Base-by-base conservation (phyloP, 35 echinoderm and acorn worm genomes). In the Strongylocentrotus purpuratus region DNA sequence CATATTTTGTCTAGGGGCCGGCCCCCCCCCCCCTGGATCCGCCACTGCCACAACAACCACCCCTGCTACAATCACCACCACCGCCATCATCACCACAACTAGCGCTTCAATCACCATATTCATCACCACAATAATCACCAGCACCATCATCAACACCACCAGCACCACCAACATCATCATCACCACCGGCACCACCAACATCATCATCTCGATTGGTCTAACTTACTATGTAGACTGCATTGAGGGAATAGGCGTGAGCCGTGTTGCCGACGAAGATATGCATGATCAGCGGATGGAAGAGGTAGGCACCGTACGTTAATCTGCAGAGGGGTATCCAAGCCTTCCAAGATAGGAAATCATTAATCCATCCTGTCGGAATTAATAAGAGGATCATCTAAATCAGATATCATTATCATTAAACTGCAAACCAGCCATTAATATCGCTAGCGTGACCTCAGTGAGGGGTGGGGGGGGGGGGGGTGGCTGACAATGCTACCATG, bases 221-320 rank as follows among this genome's bases (percentile, higher is more conserved):
- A 92, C 94, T 95, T 87, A 95, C 94, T 35, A 95, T 86, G 41
- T 35, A 86, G 35, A 86, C 61, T 28, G 61, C 78, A 33, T 94
- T 96, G 32, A 85, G 35, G 47, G 94, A 61, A 47, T 55, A 94
- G 0, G 86, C 48, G 4, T 46, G 32, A 7, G 85, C 50, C 0
- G 92, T 45, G 46, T 61, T 94, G 4, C 65, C 31, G 7, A 60
- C 88, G 32, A 92, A 91, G 46, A 92, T 28, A 28, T 61, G n/a
- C 9, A 96, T 93, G 33, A 96, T 31, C 5, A 86, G 94, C 11
- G 94, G 86, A 95, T 96, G 96, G 6, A 96, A 91, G 0, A 96
- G 94, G 94, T 95, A 96, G 3, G 94, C 96, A 60, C 87, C 31
- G 61, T 95, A 96, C 2, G 96, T 96, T 13, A 95, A 13, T 32